Evolutionary conservation across 2,113 vertebrate species (phyloP).

Genomic region (Naja naja): DNA sequence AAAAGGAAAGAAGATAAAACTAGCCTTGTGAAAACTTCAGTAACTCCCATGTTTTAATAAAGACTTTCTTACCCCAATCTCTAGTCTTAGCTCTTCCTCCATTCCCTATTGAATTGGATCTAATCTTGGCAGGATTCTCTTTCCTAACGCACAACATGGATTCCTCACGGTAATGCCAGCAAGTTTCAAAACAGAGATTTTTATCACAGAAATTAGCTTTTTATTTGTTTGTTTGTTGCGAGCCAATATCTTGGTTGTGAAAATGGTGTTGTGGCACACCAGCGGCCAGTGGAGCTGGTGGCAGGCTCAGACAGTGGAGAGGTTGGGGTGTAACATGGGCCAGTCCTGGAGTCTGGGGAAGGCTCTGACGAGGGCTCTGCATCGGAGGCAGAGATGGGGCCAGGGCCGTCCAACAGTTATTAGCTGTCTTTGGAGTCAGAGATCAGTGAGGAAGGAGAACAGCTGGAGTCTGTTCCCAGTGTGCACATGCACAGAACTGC

Average conservation of each 20-base stretch:
- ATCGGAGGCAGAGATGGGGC: no score
- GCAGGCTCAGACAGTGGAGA: no score
- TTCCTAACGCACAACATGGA: constrained; percentile 55
- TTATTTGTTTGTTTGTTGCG: constrained; percentile 18
- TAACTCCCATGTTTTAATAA: constrained; percentile 50
- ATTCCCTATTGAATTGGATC: constrained; percentile 43
- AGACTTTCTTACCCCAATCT: constrained; percentile 49
- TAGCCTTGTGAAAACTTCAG: constrained; percentile 38
- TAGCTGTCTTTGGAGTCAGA: no score
- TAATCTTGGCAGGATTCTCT: constrained; percentile 61
- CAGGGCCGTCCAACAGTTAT: no score
- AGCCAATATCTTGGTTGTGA: not conserved
- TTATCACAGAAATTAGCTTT: constrained; percentile 41
- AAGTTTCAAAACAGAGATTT: constrained; percentile 29
- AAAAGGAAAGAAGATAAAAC: constrained; percentile 14
- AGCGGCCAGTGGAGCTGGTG: no score
- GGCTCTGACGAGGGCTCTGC: no score
- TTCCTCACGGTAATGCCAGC: constrained; percentile 46
- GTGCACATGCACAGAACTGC: no score
- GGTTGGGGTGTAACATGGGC: no score
- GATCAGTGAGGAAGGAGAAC: no score
- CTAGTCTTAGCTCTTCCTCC: constrained; percentile 52
- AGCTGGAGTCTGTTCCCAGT: no score
- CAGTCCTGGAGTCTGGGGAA: no score
- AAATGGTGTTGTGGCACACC: not conserved